Percentiles rank a stretch among this genome's conserved stretches.
phyloP scores from a whole-genome alignment of 2,797 vertebrate species.

The Pteropus rufus region DNA sequence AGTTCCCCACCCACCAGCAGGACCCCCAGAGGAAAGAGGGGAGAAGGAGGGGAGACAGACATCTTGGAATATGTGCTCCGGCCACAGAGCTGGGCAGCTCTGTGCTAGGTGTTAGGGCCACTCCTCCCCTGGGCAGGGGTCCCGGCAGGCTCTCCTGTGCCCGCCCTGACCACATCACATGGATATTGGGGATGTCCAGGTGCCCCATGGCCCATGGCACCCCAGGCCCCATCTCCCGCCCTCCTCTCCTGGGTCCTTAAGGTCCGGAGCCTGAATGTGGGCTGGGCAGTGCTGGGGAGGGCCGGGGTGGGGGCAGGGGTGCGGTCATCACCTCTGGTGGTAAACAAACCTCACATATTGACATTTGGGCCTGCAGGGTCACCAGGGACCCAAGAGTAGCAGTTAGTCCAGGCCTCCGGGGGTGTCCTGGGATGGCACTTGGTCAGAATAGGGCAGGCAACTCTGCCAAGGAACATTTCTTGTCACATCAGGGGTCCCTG shows the following conservation, averaged over 20 bases:
- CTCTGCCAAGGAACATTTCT: neutral
- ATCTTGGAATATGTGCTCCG: rapidly evolving
- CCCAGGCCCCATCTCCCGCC: neutral
- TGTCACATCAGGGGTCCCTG: neutral
- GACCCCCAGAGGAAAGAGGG: neutral
- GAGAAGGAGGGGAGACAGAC: no score
- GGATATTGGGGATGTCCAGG: no score
- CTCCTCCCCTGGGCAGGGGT: neutral
- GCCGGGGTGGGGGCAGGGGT: no score
- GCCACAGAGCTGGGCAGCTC: neutral
- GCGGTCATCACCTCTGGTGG: neutral
- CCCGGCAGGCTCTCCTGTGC: neutral
- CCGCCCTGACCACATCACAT: neutral
- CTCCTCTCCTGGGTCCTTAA: no score
- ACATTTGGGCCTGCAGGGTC: neutral
- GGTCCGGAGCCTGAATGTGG: neutral
- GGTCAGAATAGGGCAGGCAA: neutral
- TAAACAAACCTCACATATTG: neutral
- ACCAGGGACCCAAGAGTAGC: neutral
- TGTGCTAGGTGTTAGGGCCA: neutral
- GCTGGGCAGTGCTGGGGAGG: neutral
- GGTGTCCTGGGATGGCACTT: neutral
- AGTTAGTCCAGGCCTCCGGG: neutral
- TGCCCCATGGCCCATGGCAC: neutral
- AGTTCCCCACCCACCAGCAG: neutral